Evolutionary conservation across 2,113 vertebrate genomes (phyloP), one percentile per base, ranked within the genome.

Genomic region (Percopsis transmontana): DNA sequence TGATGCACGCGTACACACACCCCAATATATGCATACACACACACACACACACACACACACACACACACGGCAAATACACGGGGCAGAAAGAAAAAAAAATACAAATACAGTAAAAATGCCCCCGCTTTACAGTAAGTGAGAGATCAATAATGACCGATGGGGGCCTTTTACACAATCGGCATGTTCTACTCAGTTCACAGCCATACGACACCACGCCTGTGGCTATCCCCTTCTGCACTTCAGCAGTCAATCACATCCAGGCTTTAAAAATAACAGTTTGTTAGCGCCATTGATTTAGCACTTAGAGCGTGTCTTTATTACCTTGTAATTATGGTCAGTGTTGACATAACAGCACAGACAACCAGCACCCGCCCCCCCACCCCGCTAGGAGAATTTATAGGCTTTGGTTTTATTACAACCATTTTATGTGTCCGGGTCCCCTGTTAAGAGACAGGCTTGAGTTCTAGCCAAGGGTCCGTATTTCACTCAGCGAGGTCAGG

Each of bases 211-310:
- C 88, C 80, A 44, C 9, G 83, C 80, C 89, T 75, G 81, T 78
- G 90, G 87, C 90, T 63, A 80, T 84, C 81, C 85, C 85, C 68
- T 85, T 85, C 85, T 83, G 82, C 87, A 84, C 87, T 84, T 82
- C 83, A 72, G 77, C 84, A 88, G 82, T 93, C 91, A 86, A 90
- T 93, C 91, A 91, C 87, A 87, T 69, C 72, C 44, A 77, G 79
- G 84, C 90, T 90, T 91, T 90, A 90, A 88, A 91, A 89, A 90
- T 89, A 90, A 82, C 91, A 92, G 87, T 92, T 93, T 91, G 90
- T 92, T 92, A 92, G 88, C 88, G 67, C 86, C 89, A 92, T 91
- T 92, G 91, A 93, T 93, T 93, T 92, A 91, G 86, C 91, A 91
- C 91, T 91, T 91, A 89, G 78, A 87, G 80, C 87, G 87, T 87